Percentiles rank a stretch among this genome's conserved stretches.
These are phyloP conservation scores for Bedellia somnulentella DNA, from an alignment of 2,888 invertebrate genomes.

Conservation along the genomic window DNA sequence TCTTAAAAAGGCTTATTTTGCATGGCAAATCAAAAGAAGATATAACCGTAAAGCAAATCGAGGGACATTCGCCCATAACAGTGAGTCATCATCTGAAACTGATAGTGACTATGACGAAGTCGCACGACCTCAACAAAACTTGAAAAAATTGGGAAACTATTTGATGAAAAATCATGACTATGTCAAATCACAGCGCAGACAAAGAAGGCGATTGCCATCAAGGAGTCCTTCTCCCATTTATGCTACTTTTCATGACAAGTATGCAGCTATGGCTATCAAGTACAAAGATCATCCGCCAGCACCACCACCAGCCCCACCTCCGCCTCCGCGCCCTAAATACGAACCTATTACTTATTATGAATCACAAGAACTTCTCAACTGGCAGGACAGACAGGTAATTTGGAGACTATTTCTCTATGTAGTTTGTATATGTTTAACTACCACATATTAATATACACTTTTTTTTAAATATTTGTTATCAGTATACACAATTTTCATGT, in stretches of 20 bases:
- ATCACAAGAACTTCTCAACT: too few relatives aligned
- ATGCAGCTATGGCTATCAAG: too few relatives aligned
- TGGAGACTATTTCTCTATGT: neutral
- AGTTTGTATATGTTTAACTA: neutral
- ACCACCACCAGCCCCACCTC: too few relatives aligned
- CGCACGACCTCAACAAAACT: conserved; percentile 31
- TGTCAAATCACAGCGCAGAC: too few relatives aligned
- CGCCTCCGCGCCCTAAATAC: too few relatives aligned
- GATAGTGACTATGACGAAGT: conserved; percentile 18
- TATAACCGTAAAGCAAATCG: conserved; percentile 64
- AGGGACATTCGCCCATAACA: too few relatives aligned
- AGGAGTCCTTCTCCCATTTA: too few relatives aligned
- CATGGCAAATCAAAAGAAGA: conserved; percentile 70
- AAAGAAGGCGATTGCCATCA: too few relatives aligned
- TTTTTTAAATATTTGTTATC: conserved; percentile 1
- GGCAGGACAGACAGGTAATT: conserved; percentile 67
- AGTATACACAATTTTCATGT: conserved; percentile 3
- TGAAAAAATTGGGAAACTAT: conserved; percentile 37
- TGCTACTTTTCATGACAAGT: too few relatives aligned
- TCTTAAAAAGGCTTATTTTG: conserved; percentile 66
- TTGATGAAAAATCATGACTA: conserved; percentile 37
- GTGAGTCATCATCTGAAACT: conserved; percentile 19
- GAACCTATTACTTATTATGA: too few relatives aligned
- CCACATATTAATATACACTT: neutral
- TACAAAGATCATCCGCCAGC: too few relatives aligned